Conservation (phyloP, 2,888 invertebrate species). For the Eulithis prunata region DNA sequence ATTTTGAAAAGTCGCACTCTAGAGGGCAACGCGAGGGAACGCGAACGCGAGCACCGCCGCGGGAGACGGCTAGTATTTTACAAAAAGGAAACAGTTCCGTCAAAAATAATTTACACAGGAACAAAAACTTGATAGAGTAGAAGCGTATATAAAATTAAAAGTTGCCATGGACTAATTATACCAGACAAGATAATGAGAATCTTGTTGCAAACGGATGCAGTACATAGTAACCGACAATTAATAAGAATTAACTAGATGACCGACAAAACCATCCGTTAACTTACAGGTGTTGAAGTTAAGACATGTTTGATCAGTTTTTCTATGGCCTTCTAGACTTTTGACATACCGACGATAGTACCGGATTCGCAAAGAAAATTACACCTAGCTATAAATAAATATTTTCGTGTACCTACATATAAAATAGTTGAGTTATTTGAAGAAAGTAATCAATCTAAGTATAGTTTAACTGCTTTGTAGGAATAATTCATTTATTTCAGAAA, state of each 20-base stretch:
- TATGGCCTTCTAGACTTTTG: neutral
- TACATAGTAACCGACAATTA: conserved; percentile 71
- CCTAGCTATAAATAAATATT: no score
- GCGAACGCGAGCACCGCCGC: no score
- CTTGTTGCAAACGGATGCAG: conserved; percentile 70
- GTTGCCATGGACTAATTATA: conserved; percentile 23
- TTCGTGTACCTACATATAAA: no score
- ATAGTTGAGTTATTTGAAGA: no score
- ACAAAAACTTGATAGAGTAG: no score
- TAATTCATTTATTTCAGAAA: no score
- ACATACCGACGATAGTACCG: neutral
- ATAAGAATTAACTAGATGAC: conserved; percentile 63
- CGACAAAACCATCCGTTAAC: conserved; percentile 67
- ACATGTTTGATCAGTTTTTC: conserved; percentile 42
- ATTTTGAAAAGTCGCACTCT: no score
- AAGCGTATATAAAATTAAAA: conserved; percentile 23
- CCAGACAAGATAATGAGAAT: conserved; percentile 67
- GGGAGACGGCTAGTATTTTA: no score
- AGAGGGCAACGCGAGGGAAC: no score
- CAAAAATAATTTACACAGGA: conserved; percentile 11
- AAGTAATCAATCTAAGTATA: no score
- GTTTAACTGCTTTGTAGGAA: no score
- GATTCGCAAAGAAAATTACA: no score
- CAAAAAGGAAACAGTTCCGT: neutral
- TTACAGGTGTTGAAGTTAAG: conserved; percentile 42